Base-by-base conservation (phyloP, 2,888 invertebrate species). In the Andrena praecox region DNA sequence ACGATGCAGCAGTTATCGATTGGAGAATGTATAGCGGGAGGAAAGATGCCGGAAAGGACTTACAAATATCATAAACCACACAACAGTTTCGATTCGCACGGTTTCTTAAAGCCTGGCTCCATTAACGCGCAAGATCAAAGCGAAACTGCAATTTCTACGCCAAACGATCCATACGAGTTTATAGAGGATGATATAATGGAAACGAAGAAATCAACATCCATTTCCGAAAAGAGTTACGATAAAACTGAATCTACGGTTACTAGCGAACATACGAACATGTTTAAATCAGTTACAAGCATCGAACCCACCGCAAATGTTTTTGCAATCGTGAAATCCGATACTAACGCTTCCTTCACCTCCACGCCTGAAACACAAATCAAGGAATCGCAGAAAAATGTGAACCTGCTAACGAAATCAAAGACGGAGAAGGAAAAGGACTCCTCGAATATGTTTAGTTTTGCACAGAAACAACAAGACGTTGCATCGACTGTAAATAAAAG, bases 61-160 rank as follows among this genome's bases (percentile, higher is more conserved):
- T 96, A 96, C 90, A 93, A 94, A 74, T 94, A 94, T 82, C 96
- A 97, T 90, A 91, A 92, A 6, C 96, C 97, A 0, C 96, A 97
- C 90, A 95, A 95, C 27, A 98, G 98, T 94, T 98, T 98, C 89
- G 95, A 96, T 89, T 94, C 94, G 2, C 95, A 96, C 83, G 97
- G 97, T 0, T 95, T 95, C 91, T 94, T 98, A 8, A 96, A 95
- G 89, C 80, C 92, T 0, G 92, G 92, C 3, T 92, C 94, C 29
- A 80, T 93, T 20, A 92, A 94, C 84, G 94, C 94, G n/a, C 88
- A 91, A n/a, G 94, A 94, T 89, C 94, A 95, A 90, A 91, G 77
- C 74, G 72, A 75, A 16, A 72, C 69, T 50, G 33, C 24, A 24
- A 35, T 56, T 56, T 62, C 68, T 7, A 74, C 54, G 4, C 56